Conservation (phyloP, 2,888 invertebrate genomes). For the Nycteola revayana region DNA sequence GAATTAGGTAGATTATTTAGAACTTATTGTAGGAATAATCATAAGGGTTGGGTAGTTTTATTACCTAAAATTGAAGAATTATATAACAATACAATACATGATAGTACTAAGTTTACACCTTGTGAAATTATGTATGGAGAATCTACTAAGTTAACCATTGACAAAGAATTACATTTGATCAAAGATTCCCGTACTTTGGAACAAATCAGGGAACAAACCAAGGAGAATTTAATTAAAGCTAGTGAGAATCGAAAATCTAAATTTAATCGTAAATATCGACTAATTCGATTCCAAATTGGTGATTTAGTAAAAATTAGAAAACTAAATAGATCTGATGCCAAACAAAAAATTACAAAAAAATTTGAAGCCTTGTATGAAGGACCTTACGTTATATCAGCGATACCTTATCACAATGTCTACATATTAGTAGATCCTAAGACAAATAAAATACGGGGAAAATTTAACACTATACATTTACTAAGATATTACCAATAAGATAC, state of each 20-base stretch:
- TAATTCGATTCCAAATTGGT: no score
- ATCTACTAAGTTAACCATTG: background rate
- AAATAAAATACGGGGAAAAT: background rate
- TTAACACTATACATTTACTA: background rate
- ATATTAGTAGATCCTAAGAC: background rate
- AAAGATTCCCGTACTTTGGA: no score
- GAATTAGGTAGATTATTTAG: slow-evolving; percentile 24
- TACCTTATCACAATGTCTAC: background rate
- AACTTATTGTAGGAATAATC: slow-evolving; percentile 19
- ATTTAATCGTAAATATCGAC: no score
- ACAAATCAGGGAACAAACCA: no score
- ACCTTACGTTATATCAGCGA: background rate
- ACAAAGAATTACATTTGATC: no score
- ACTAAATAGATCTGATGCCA: no score
- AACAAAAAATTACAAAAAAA: no score
- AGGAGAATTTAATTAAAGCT: no score
- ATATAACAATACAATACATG: slow-evolving; percentile 26
- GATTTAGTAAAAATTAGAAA: no score
- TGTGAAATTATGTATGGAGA: background rate
- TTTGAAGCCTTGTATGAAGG: no score
- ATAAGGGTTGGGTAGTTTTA: slow-evolving; percentile 16
- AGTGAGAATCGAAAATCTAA: no score
- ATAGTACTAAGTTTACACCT: slow-evolving; percentile 20
- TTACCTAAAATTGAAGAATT: slow-evolving; percentile 16
- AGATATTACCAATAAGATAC: no score